A percentile compares a stretch with the other conserved stretches of the same genome.
Evolutionary conservation across 2,113 vertebrate genomes (phyloP).

Genomic region (Romanogobio albipinnatus): DNA sequence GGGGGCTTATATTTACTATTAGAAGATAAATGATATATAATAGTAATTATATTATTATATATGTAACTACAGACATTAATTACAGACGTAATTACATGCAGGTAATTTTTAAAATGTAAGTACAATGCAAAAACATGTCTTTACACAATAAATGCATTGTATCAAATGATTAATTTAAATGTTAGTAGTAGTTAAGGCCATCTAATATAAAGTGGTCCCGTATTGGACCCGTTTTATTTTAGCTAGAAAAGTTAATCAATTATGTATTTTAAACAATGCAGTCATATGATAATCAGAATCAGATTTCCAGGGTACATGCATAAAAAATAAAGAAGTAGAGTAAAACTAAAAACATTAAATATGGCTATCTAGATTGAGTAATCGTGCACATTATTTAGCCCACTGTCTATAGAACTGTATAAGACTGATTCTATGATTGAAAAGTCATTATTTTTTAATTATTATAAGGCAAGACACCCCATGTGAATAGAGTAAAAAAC

Average conservation of each 20-base stretch:
- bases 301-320: not conserved
- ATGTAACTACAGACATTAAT: too few relatives aligned
- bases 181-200: not conserved
- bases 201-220: too few relatives aligned
- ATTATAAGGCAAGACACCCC: too few relatives aligned
- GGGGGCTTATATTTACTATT: not conserved
- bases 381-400: not conserved
- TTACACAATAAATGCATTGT: too few relatives aligned
- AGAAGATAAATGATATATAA: not conserved
- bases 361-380: too few relatives aligned
- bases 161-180: too few relatives aligned
- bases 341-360: not conserved
- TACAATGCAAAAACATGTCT: too few relatives aligned
- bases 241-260: not conserved
- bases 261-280: not conserved
- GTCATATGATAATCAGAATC: not conserved
- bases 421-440: too few relatives aligned
- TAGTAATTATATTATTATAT: not conserved
- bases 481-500: too few relatives aligned
- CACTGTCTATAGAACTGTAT: not conserved
- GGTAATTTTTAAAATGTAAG: too few relatives aligned
- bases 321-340: not conserved
- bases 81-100: too few relatives aligned
- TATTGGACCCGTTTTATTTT: not conserved
- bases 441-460: too few relatives aligned